phyloP scores from a whole-genome alignment of 2,113 vertebrate species.

The Meleagris gallopavo region DNA sequence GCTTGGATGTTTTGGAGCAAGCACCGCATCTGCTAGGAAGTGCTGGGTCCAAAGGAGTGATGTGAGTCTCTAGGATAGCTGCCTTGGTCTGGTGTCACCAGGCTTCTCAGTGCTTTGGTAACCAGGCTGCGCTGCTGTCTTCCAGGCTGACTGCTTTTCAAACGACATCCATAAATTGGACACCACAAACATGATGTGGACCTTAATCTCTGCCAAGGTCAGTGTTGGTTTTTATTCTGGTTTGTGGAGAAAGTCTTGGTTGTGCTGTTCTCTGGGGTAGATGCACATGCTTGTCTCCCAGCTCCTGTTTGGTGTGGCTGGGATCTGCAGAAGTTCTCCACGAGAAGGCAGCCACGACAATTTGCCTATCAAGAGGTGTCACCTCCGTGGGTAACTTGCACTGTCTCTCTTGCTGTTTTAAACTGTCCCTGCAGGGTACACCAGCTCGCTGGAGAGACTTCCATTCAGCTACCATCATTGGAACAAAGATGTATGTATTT shows the following conservation, averaged over 20 bases:
- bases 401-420: background rate
- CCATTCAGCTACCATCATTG: slow-evolving; percentile 96
- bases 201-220: slow-evolving; percentile 91
- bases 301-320: background rate
- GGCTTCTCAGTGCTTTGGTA: background rate
- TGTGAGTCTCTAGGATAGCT: background rate
- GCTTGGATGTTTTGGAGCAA: background rate
- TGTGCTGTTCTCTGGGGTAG: background rate
- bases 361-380: background rate
- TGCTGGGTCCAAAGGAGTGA: background rate
- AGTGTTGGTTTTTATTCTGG: slow-evolving; percentile 53
- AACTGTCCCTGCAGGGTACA: slow-evolving; percentile 80
- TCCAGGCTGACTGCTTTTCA: slow-evolving; percentile 98
- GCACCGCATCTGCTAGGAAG: background rate
- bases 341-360: background rate
- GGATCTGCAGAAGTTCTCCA: background rate
- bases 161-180: slow-evolving; percentile 99
- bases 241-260: background rate
- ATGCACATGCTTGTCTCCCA: background rate
- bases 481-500: slow-evolving; percentile 95
- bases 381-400: background rate
- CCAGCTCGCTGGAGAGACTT: slow-evolving; percentile 98
- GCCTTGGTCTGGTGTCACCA: background rate
- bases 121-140: slow-evolving; percentile 24
- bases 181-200: slow-evolving; percentile 92